Conservation (phyloP, 2,113 vertebrate genomes). For the Chionomys nivalis region DNA sequence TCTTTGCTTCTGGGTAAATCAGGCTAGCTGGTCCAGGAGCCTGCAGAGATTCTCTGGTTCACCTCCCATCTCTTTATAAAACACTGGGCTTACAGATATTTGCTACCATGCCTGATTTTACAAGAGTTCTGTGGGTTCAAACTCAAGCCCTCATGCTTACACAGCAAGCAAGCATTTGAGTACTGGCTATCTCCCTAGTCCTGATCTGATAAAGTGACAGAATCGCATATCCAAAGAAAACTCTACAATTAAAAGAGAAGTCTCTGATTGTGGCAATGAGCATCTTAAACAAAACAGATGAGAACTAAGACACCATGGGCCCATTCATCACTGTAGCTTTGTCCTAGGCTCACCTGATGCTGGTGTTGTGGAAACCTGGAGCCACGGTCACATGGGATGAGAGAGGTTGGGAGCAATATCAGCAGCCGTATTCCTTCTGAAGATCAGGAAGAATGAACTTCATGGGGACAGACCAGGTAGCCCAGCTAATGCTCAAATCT, state of each 20-base stretch:
- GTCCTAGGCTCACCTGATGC: neutral
- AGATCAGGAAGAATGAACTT: neutral
- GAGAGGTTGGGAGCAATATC: neutral
- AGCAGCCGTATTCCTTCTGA: neutral
- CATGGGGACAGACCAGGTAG: neutral
- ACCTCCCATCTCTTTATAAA: neutral
- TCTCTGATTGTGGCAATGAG: neutral
- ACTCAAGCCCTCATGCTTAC: neutral
- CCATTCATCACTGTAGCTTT: neutral
- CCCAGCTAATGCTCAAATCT: conserved; percentile 3
- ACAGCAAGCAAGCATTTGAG: neutral
- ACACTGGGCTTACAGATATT: neutral
- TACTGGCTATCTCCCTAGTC: neutral
- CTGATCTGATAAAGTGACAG: neutral
- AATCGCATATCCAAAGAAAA: neutral
- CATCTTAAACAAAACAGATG: conserved; percentile 35
- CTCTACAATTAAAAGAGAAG: conserved; percentile 48
- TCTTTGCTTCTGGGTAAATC: neutral
- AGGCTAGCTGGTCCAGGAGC: neutral
- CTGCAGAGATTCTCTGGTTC: neutral
- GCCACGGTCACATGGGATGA: neutral
- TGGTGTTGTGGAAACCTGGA: neutral
- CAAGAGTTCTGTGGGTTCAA: neutral
- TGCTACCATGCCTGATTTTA: neutral
- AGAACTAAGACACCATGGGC: conserved; percentile 4